Evolutionary conservation across 2,888 invertebrate genomes (phyloP), one percentile per base, ranked within the genome.

Genomic region (Apantesis nais): DNA sequence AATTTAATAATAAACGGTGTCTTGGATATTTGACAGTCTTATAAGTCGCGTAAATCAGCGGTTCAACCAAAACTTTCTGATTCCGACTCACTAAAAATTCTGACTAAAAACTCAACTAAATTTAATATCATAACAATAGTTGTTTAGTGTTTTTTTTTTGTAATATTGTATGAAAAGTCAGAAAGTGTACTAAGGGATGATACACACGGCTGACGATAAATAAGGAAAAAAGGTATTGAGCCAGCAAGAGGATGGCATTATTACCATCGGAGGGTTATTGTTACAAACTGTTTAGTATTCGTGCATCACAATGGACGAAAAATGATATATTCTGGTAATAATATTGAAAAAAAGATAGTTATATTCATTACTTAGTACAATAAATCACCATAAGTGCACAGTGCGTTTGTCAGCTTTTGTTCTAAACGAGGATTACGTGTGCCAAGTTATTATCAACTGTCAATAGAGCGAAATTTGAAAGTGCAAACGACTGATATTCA

Each of bases 151-250:
- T 77, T 60, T 31, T 61, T 61, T 61, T 72, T 66, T 71, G 70
- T 65, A 70, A 74, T 81, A 83, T 79, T 85, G 81, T 81, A 83
- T 3, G 4, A 12, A 11, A 25, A 72, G 74, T 74, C 11, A 2
- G 76, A 70, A 67, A 71, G 76, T 74, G 79, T 84, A 82, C 82
- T 77, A 71, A 75, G 52, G 65, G 39, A 73, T 77, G 19, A 44
- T 44, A 19, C 44, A 86, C 83, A 86, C 80, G 85, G 87, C 78
- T 79, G 72, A 82, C 83, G 81, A 89, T 88, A 88, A 88, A 89
- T 86, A 88, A 85, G 78, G 82, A 80, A 84, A 82, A 77, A 84
- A n/a, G 78, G 81, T 79, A 83, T 82, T 78, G 79, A 85, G 79
- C 79, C 79, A 78, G 78, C 78, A 74, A 74, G 71, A 77, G 78